phyloP scores from a whole-genome alignment of 2,797 vertebrate species.

The Nyctalus aviator region DNA sequence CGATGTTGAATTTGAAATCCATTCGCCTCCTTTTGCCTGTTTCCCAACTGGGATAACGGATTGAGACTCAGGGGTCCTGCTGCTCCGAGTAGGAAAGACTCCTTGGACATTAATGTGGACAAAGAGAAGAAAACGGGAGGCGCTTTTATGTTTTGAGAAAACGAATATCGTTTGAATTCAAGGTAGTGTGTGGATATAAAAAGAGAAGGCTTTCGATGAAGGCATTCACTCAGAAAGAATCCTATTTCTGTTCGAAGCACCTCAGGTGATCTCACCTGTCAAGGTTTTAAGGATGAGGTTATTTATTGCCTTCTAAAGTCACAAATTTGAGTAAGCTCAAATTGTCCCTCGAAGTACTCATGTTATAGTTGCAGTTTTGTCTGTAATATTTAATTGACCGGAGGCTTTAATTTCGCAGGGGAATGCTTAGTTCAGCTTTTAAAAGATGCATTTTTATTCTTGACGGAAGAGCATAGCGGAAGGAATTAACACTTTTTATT shows the following conservation, averaged over 20 bases:
- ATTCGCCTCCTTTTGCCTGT: neutral
- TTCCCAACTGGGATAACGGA: constrained; percentile 11
- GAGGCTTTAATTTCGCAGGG: neutral
- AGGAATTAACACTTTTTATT: constrained; percentile 40
- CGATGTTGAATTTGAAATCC: neutral
- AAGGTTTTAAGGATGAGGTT: constrained; percentile 57
- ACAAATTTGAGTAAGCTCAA: constrained; percentile 68
- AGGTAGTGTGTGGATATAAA: constrained; percentile 8
- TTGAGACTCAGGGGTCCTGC: neutral
- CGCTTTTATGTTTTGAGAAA: constrained; percentile 54
- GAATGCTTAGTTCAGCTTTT: constrained; percentile 47
- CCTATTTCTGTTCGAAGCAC: constrained; percentile 59
- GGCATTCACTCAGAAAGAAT: constrained; percentile 48
- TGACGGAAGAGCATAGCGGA: neutral
- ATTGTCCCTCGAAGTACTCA: constrained; percentile 56
- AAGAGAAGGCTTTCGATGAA: constrained; percentile 62
- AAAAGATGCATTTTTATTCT: constrained; percentile 52
- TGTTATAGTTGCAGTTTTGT: constrained; percentile 40
- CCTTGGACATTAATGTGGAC: constrained; percentile 7
- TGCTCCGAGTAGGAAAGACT: constrained; percentile 10
- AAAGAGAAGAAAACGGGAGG: neutral
- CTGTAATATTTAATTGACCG: constrained; percentile 50
- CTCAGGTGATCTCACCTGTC: constrained; percentile 63
- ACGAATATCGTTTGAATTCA: constrained; percentile 68
- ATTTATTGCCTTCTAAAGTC: constrained; percentile 68